Conservation (phyloP, 2,888 invertebrate species). For the Eretmocerus hayati region DNA sequence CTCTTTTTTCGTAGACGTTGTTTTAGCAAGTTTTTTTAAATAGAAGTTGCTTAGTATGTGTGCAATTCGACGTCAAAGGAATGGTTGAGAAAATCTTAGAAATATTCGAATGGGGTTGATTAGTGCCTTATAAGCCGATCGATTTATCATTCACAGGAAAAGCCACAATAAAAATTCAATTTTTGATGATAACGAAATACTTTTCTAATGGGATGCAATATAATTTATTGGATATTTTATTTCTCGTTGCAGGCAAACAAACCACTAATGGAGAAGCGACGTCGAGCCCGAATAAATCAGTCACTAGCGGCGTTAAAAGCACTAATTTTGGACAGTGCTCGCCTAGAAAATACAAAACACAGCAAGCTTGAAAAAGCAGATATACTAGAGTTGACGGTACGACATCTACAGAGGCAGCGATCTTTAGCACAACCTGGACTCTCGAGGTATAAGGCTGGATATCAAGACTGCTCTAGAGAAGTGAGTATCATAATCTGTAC, state of each 20-base stretch:
- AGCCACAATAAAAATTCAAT: too few species aligned
- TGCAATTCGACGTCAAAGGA: too few species aligned
- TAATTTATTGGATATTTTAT: too few species aligned
- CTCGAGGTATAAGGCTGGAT: constrained; percentile 61
- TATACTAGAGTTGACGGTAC: constrained; percentile 75
- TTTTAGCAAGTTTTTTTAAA: too few species aligned
- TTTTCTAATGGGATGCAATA: too few species aligned
- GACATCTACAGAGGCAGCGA: constrained; percentile 70
- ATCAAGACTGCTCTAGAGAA: constrained; percentile 60
- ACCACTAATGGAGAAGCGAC: constrained; percentile 71
- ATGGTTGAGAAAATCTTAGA: too few species aligned
- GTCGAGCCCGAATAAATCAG: constrained; percentile 67
- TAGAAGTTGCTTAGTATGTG: too few species aligned
- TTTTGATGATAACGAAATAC: too few species aligned
- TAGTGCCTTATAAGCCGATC: too few species aligned
- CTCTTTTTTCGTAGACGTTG: too few species aligned
- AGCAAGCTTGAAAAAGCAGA: constrained; percentile 81
- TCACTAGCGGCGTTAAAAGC: constrained; percentile 66
- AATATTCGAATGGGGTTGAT: too few species aligned
- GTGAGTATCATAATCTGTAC: constrained; percentile 43
- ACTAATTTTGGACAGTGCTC: constrained; percentile 64
- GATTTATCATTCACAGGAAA: too few species aligned
- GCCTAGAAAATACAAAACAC: constrained; percentile 63
- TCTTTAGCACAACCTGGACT: constrained; percentile 57
- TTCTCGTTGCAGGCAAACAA: constrained; percentile 57